Percentiles rank a stretch among this genome's conserved stretches.
phyloP scores from a whole-genome alignment of 64 coral and sea anemone genomes.

The Actinia tenebrosa region DNA sequence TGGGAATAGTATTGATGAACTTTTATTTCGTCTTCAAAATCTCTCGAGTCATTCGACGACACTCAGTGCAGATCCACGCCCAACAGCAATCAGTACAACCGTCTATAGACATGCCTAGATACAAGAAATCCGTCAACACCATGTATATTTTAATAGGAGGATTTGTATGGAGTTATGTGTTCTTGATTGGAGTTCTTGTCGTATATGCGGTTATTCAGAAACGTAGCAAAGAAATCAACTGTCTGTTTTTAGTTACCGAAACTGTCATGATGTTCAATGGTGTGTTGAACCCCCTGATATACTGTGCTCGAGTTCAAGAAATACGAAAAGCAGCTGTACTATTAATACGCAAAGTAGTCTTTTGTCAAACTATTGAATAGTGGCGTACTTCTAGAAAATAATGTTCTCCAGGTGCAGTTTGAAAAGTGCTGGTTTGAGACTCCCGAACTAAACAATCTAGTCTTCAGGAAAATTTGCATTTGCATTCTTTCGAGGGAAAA shows the following conservation, averaged over 20 bases:
- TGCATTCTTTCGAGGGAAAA: too few species aligned
- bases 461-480: too few species aligned
- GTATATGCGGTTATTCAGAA: not conserved
- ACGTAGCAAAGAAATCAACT: not conserved
- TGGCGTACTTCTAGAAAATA: too few species aligned
- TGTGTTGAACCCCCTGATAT: not conserved
- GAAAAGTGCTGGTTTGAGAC: too few species aligned
- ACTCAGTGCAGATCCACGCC: not conserved
- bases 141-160: not conserved
- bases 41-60: not conserved
- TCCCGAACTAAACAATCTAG: too few species aligned
- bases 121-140: slow-evolving; percentile 12
- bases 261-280: not conserved
- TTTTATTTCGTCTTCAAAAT: not conserved
- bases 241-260: not conserved
- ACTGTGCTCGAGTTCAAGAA: not conserved
- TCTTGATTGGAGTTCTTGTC: not conserved
- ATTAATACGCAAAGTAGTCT: not conserved
- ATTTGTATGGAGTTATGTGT: not conserved
- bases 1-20: not conserved
- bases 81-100: not conserved
- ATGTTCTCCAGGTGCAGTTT: not conserved
- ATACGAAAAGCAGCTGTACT: not conserved
- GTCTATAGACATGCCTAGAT: not conserved
- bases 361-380: not conserved